Evolutionary conservation across 2,888 invertebrate species (phyloP), one percentile per base, ranked within the genome.

Genomic region (Metellina segmentata): DNA sequence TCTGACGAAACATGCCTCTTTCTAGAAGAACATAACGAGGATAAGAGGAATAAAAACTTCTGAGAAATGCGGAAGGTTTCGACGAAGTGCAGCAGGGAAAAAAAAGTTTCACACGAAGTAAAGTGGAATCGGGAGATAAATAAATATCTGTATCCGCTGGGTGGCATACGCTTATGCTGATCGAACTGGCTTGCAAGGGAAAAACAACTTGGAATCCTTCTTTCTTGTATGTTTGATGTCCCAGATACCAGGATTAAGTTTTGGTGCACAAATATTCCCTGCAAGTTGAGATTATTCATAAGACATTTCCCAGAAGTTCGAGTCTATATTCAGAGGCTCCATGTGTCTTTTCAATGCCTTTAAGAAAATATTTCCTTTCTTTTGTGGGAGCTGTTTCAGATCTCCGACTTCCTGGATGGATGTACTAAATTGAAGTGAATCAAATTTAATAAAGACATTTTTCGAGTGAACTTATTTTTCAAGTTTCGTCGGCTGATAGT

Each of bases 151-250:
- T n/a, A 19, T 19, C 70, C n/a, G 70, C 16, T 70, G 19, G 70
- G n/a, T 70, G 19, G 16, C n/a, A 16, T 70, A 19, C 11, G 16
- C 16, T 16, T 53, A 79, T 34, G 34, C 53, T 79, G 79, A 79
- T 79, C 20, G 79, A 53, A 20, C 20, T 52, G 52, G 79, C 7
- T 19, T 79, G 79, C 53, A 79, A 79, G 53, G 52, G 53, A 53
- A 53, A 53, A 79, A 79, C 79, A 79, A 79, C 53, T 51, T 79
- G 53, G 79, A 79, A 79, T 79, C 79, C 79, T 53, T 20, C 79
- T 61, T 79, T 79, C 79, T 79, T 19, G 53, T 11, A 79, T 79
- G 53, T 51, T 79, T 53, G 52, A 49, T 53, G 19, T 51, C 79
- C 52, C 20, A 19, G 53, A 79, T 79, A 53, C 53, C 53, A 34